Evolutionary conservation across 92 coral and sea anemone species (phyloP).

Genomic region (Chrysogorgia sp.): DNA sequence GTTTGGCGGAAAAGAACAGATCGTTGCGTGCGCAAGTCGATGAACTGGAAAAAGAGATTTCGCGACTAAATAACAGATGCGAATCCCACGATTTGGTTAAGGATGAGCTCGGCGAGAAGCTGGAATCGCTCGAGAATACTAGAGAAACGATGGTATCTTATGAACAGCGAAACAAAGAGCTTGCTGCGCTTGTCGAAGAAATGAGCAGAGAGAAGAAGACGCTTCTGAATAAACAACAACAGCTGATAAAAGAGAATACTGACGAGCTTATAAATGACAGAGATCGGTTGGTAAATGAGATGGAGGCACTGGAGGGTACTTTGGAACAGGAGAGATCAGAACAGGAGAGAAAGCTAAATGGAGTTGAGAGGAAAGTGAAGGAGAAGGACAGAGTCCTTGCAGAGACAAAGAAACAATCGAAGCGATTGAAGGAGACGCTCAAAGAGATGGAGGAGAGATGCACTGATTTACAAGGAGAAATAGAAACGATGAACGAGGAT

Average conservation of each 20-base stretch:
- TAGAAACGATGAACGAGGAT: constrained; percentile 45
- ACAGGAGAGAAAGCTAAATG: constrained; percentile 7
- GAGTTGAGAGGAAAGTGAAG: constrained; percentile 23
- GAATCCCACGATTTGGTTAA: constrained; percentile 15
- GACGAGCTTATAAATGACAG: constrained; percentile 27
- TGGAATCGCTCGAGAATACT: not conserved
- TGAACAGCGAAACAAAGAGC: constrained; percentile 17
- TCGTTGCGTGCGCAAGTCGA: not conserved
- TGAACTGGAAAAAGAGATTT: constrained; percentile 1
- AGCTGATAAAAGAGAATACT: constrained; percentile 45
- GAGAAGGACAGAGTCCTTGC: constrained; percentile 73
- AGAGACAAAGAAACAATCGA: constrained; percentile 83
- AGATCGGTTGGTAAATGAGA: not conserved
- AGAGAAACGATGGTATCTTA: not conserved
- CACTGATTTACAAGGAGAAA: constrained; percentile 46
- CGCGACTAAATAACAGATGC: constrained; percentile 4
- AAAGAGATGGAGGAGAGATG: not conserved
- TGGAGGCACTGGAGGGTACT: not conserved
- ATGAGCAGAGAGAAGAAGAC: constrained; percentile 19
- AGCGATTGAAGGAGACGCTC: constrained; percentile 53
- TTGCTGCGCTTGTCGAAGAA: constrained; percentile 41
- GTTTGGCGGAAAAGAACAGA: constrained; percentile 18
- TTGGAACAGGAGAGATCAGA: constrained; percentile 15
- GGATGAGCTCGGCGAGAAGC: not conserved
- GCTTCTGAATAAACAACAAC: constrained; percentile 46